Evolutionary conservation across 2,888 invertebrate species (phyloP).

Genomic region (Tetranychus truncatus): DNA sequence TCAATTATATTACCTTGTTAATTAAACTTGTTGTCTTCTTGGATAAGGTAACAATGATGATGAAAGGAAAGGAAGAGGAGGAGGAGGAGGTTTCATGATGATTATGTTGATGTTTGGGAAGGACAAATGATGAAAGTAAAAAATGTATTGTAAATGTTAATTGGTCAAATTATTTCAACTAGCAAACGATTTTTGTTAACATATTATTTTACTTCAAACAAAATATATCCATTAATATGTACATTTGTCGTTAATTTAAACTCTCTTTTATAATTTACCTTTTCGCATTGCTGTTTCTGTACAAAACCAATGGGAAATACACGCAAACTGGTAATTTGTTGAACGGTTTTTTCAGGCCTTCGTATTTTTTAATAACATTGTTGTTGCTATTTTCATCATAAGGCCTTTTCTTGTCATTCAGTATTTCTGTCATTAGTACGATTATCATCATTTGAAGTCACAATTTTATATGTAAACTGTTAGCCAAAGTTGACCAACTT

Average conservation of each 20-base stretch:
- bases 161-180: neutral
- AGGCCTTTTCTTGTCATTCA: too few relatives aligned
- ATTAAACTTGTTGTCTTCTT: neutral
- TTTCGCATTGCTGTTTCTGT: too few relatives aligned
- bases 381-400: neutral
- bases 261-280: too few relatives aligned
- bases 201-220: neutral
- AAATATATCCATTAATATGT: too few relatives aligned
- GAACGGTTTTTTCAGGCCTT: neutral
- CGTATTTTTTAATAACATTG: neutral
- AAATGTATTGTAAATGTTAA: neutral
- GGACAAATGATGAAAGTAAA: neutral
- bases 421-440: too few relatives aligned
- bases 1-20: neutral
- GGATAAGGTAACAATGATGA: neutral
- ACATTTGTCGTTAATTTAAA: too few relatives aligned
- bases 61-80: neutral
- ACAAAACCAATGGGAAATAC: neutral
- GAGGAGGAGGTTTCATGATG: neutral
- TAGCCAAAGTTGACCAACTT: neutral
- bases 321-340: neutral
- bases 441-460: too few relatives aligned
- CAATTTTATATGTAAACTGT: too few relatives aligned
- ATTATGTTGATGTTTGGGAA: neutral
- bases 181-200: neutral